A percentile compares a stretch with the other conserved stretches of the same genome.
phyloP scores from a whole-genome alignment of 2,113 vertebrate species.

The Salvelinus alpinus region DNA sequence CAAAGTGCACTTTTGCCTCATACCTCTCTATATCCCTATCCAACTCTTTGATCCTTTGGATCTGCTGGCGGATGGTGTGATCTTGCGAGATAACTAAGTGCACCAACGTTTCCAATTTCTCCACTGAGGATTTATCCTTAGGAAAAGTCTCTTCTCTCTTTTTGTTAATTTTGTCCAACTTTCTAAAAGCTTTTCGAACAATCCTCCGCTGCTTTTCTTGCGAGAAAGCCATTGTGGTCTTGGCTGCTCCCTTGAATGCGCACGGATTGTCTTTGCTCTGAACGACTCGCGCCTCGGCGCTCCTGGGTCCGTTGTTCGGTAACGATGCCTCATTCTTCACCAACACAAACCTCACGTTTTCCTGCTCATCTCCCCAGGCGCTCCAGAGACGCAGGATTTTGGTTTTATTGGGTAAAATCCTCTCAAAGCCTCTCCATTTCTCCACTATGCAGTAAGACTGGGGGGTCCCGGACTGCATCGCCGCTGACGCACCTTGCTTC shows the following conservation, averaged over 20 bases:
- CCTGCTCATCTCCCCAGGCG: constrained; percentile 92
- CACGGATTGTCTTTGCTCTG: constrained; percentile 83
- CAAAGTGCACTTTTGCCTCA: constrained; percentile 88
- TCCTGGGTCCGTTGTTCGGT: constrained; percentile 88
- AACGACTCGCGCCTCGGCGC: constrained; percentile 91
- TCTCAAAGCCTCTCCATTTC: constrained; percentile 95
- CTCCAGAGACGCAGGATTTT: constrained; percentile 89
- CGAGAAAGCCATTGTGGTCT: constrained; percentile 67
- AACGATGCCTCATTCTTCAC: constrained; percentile 89
- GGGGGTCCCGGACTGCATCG: constrained; percentile 82
- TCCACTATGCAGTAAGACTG: constrained; percentile 94
- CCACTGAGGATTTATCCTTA: constrained; percentile 73
- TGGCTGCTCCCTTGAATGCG: constrained; percentile 62
- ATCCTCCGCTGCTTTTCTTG: constrained; percentile 90
- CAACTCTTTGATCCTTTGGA: constrained; percentile 87
- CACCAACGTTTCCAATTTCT: constrained; percentile 94
- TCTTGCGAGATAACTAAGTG: constrained; percentile 95
- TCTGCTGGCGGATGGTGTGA: constrained; percentile 94
- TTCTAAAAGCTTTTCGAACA: constrained; percentile 93
- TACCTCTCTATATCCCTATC: constrained; percentile 90
- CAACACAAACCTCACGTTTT: constrained; percentile 92
- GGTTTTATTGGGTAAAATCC: constrained; percentile 91
- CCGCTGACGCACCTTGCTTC: constrained; percentile 65
- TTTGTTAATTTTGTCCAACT: constrained; percentile 91
- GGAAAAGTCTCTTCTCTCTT: constrained; percentile 75